Base-by-base conservation (phyloP, 2,888 invertebrate genomes). In the Phengaris alcon region DNA sequence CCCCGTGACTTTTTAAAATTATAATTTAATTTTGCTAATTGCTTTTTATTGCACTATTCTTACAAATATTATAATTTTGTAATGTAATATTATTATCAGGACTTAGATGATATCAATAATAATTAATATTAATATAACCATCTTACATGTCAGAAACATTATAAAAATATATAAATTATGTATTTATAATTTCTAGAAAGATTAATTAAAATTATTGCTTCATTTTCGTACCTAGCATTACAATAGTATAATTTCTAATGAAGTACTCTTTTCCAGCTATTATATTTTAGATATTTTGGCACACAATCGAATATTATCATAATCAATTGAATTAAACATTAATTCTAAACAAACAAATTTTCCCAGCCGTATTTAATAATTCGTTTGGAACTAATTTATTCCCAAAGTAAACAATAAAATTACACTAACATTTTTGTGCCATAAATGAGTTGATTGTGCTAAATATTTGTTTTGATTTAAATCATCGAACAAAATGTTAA, bases 361-460 rank as follows among this genome's bases (percentile, higher is more conserved):
- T 55, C 68, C 54, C 52, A 54, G 54, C 46, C 69, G 69, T 55
- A 69, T 75, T 75, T 69, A 68, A 69, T 55, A 75, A 68, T 75
- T 75, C 54, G 55, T 75, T 55, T 75, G 75, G 55, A 75, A 75
- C 75, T 75, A 75, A 75, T 75, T 72, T 75, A 69, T 75, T 69
- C 55, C 69, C 69, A 75, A 69, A 68, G 69, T 75, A 75, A 68
- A 69, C 75, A 69, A 72, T 72, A 54, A 72, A 75, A 69, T 76
- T 76, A 76, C 76, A 77, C 75, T 74, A 76, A 75, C 75, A 77
- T 76, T 77, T 77, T 74, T 74, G 74, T 76, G 74, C 75, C 78
- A 78, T 77, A 78, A 79, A 79, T 76, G 77, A 76, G 78, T 79
- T 79, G 78, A 78, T 79, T 79, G 78, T 79, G 78, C 77, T 79